Evolutionary conservation across 2,113 vertebrate species (phyloP).

Genomic region (Nothoprocta pentlandii): DNA sequence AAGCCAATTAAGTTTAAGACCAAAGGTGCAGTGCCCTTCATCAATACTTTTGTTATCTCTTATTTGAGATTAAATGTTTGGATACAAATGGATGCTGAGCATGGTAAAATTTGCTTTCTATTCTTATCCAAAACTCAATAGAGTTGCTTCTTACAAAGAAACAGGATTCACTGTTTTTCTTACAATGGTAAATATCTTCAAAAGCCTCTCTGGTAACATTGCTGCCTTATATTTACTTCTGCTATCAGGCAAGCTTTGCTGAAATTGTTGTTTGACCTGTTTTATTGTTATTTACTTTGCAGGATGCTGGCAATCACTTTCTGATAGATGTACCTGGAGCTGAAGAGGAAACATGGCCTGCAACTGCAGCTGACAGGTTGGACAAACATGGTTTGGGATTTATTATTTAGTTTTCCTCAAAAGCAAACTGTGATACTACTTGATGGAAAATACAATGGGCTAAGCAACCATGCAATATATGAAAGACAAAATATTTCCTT

Average conservation of each 20-base stretch:
- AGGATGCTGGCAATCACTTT: not conserved
- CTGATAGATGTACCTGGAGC: not conserved
- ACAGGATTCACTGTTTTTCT: not conserved
- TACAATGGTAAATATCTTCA: not conserved
- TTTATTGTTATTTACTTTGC: not conserved
- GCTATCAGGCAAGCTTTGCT: not conserved
- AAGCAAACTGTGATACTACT: not conserved
- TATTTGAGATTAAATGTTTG: not conserved
- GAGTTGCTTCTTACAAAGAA: not conserved
- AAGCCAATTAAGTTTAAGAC: not conserved
- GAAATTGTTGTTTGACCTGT: not conserved
- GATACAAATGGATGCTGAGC: not conserved
- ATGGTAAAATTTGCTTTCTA: not conserved
- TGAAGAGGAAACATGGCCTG: not conserved
- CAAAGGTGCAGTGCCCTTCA: not conserved
- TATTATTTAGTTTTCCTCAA: not conserved
- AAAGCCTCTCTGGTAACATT: not conserved
- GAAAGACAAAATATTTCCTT: not conserved
- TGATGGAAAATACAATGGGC: not conserved
- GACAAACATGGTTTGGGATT: not conserved
- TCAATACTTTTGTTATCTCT: not conserved
- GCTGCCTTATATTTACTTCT: not conserved
- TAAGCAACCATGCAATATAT: not conserved
- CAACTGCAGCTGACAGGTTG: not conserved
- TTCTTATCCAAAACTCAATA: not conserved